Base-by-base conservation (phyloP, 2,888 invertebrate species). In the Bedellia somnulentella region DNA sequence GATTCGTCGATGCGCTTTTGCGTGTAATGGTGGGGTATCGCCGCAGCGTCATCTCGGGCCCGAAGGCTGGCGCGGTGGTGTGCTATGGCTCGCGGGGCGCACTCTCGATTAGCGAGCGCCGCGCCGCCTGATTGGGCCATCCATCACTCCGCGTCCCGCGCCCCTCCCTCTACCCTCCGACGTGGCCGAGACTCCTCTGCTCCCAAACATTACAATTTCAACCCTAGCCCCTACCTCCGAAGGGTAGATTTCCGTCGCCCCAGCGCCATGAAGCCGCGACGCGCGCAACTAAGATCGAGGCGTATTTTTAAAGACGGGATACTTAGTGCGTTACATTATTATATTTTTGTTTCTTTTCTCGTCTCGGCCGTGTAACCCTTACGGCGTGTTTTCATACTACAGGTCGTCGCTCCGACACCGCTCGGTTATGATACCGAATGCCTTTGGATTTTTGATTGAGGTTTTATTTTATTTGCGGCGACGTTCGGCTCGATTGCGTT, bases 101-200 rank as follows among this genome's bases (percentile, higher is more conserved):
- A 61, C 53, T 66, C 62, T 64, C 67, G 67, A 67, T 64, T 71
- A 70, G 68, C 64, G 62, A 61, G 67, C 63, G 63, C 60, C 67
- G 53, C 61, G 68, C 66, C 63, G 71, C 68, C 68, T 64, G 70
- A 71, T 71, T 73, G 66, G 76, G 73, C 79, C 78, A 80, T 79
- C 79, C 76, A 78, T 77, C 77, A 73, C 58, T 42, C 48, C 49
- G 46, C 56, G 57, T 43, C 47, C 44, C 46, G 41, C 55, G 53
- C 55, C 46, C 46, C 51, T 45, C 49, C 41, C 62, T 57, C 60
- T 63, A 52, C 60, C 59, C 60, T 46, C 53, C 40, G 47, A 45
- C 47, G 46, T 49, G 43, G 44, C 47, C 47, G 44, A 45, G 43
- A 46, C 44, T 44, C 43, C 46, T 38, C n/a, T n/a, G n/a, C n/a